These are phyloP conservation scores for Brachyalestes nurse DNA, from an alignment of 2,797 vertebrate genomes.

Conservation along the genomic window DNA sequence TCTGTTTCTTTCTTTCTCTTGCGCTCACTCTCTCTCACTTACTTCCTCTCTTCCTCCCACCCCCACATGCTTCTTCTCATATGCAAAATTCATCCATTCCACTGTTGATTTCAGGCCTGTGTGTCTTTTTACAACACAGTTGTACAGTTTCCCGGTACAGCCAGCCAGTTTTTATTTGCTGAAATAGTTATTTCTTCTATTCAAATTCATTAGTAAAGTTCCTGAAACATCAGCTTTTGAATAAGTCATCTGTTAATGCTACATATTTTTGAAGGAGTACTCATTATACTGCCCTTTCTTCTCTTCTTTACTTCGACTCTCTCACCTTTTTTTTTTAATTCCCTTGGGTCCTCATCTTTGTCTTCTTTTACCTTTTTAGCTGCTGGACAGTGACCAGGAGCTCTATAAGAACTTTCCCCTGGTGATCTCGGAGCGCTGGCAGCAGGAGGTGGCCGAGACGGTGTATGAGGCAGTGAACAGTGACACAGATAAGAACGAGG, in stretches of 20 bases:
- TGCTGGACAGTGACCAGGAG: conserved; percentile 97
- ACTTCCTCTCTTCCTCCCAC: neutral
- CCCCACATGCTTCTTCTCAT: neutral
- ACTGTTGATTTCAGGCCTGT: neutral
- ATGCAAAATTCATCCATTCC: neutral
- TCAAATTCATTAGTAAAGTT: neutral
- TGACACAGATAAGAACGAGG: conserved; percentile 95
- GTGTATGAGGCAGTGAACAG: conserved; percentile 94
- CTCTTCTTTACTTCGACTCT: too few species aligned
- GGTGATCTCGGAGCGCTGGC: conserved; percentile 98
- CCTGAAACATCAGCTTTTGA: neutral
- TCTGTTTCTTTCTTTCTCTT: too few species aligned
- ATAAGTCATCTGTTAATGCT: neutral
- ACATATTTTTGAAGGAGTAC: neutral
- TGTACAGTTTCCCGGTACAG: neutral
- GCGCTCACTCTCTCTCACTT: neutral
- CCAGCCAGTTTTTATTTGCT: neutral
- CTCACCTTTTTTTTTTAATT: too few species aligned
- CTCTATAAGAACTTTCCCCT: conserved; percentile 98
- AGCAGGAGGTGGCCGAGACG: conserved; percentile 96
- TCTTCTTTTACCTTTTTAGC: conserved; percentile 66
- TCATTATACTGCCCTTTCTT: too few species aligned
- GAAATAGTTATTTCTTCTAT: neutral
- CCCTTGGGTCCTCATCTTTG: neutral
- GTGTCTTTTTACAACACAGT: neutral